Conservation (phyloP, 2,113 vertebrate species). For the Benitochromis conjunctus region DNA sequence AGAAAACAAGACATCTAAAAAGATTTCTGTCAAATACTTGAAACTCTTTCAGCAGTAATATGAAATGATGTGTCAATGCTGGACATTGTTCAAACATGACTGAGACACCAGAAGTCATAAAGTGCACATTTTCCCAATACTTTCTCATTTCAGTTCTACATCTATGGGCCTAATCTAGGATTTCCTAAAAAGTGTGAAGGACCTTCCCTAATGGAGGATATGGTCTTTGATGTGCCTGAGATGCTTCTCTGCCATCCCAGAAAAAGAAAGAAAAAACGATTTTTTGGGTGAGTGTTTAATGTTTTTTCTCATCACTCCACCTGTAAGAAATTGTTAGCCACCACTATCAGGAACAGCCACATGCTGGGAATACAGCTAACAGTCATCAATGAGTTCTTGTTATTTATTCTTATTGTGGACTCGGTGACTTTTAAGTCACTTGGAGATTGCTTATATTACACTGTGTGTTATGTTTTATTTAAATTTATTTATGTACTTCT, state of each 20-base stretch:
- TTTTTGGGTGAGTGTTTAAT: background rate
- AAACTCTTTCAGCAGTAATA: background rate
- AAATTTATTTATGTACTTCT: background rate
- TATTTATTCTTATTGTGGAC: background rate
- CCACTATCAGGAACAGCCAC: background rate
- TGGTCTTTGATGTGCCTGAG: background rate
- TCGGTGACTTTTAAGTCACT: too few species aligned
- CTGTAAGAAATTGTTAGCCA: background rate
- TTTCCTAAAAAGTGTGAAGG: background rate
- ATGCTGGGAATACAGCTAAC: fast-evolving
- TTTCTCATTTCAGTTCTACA: background rate
- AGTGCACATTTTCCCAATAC: background rate
- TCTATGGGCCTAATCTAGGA: background rate
- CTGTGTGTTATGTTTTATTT: background rate
- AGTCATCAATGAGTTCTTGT: background rate
- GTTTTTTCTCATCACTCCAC: background rate
- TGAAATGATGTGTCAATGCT: background rate
- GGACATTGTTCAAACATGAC: background rate
- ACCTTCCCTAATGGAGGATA: background rate
- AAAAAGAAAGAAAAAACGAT: background rate
- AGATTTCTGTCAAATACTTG: background rate
- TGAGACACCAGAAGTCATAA: background rate
- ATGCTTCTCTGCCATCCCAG: background rate
- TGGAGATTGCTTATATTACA: background rate
- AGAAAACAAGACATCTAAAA: background rate